These are phyloP conservation scores for Daubentonia madagascariensis DNA, from an alignment of 2,113 vertebrate genomes.

Conservation along the genomic window DNA sequence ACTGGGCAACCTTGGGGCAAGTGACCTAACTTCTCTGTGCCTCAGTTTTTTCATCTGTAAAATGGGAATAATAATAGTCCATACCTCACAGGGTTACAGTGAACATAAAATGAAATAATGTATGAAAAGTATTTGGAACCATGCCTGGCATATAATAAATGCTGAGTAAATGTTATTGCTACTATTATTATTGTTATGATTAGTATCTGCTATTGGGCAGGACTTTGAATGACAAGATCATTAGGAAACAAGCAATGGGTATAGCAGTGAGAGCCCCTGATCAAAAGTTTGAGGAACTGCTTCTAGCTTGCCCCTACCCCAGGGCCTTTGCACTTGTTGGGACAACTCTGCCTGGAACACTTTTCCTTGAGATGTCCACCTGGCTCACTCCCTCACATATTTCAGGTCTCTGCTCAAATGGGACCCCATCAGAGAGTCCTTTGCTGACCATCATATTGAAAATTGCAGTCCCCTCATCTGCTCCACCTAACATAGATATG, in stretches of 20 bases:
- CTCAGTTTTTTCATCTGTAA: neutral
- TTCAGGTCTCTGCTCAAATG: neutral
- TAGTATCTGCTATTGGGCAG: neutral
- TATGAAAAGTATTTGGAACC: neutral
- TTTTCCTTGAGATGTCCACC: neutral
- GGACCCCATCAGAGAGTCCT: neutral
- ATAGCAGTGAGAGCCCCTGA: neutral
- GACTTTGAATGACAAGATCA: neutral
- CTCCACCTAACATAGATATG: neutral
- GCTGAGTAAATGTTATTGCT: neutral
- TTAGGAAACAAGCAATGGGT: neutral
- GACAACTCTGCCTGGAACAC: neutral
- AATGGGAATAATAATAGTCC: neutral
- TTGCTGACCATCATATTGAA: neutral
- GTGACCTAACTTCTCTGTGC: neutral
- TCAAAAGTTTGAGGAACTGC: neutral
- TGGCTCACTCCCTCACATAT: neutral
- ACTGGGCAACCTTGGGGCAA: neutral
- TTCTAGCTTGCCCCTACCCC: neutral
- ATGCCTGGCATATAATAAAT: neutral
- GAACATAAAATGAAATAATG: neutral
- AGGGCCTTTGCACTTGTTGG: neutral
- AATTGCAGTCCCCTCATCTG: neutral
- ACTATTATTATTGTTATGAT: neutral
- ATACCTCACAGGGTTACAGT: neutral